phyloP scores from a whole-genome alignment of 1,140 invertebrate genomes.

The Cydia splendana region DNA sequence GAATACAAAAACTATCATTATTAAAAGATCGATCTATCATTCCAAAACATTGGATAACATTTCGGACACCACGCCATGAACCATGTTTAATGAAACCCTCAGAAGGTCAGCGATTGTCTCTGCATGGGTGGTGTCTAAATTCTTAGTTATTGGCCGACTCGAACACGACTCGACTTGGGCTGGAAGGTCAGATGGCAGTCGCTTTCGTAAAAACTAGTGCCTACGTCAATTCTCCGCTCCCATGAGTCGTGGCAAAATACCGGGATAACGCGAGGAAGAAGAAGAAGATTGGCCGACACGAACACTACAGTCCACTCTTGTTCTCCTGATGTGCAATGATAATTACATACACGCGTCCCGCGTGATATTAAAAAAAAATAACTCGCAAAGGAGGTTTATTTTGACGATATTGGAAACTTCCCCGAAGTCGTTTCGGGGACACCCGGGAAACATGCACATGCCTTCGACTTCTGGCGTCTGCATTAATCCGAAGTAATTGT shows the following conservation, averaged over 20 bases:
- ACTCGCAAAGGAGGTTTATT: constrained; percentile 13
- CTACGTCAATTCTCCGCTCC: no score
- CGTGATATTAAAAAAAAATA: not conserved
- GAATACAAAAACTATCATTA: no score
- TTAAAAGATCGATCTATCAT: not conserved
- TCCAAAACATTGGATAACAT: constrained; percentile 8
- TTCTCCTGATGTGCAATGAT: not conserved
- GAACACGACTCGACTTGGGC: no score
- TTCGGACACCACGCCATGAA: constrained; percentile 7
- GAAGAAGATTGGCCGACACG: not conserved
- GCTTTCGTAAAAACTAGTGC: no score
- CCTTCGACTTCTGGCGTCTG: no score
- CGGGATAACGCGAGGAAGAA: no score
- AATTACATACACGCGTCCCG: constrained; percentile 7
- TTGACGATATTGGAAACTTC: not conserved
- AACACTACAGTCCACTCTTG: constrained; percentile 5
- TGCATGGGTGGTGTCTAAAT: not conserved
- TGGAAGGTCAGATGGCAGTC: no score
- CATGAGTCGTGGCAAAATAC: no score
- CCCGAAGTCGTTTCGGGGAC: no score
- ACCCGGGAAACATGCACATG: no score
- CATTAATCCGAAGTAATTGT: no score
- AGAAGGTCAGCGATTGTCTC: not conserved
- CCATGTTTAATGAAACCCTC: constrained; percentile 2
- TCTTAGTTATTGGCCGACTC: not conserved